Evolutionary conservation across 1,140 invertebrate species (phyloP), one percentile per base, ranked within the genome.

Genomic region (Apis cerana): DNA sequence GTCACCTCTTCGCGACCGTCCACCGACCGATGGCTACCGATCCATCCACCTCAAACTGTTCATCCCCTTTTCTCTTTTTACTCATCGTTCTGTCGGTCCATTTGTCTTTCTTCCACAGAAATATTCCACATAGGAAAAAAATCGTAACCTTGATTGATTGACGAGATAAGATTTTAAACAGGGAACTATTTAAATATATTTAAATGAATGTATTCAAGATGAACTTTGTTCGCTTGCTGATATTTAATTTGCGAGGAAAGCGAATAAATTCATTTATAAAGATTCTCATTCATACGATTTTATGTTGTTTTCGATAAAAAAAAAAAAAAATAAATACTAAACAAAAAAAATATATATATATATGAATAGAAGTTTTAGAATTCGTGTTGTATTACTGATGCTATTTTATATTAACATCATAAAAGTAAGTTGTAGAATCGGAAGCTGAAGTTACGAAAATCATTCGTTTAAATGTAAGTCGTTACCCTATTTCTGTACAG

Each of bases 1-100:
- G 75, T 7, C 33, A 7, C 79, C 74, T 76, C 76, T 67, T 68
- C 70, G 59, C 48, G 58, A 75, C 56, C 74, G 23, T 82, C 75
- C 84, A 83, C 68, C 85, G 68, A 59, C 71, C 83, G 79, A 64
- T 62, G 76, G 27, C 76, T 65, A 79, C 82, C 77, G 77, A 62
- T 71, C 50, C 67, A 61, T 59, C 54, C 11, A 12, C 50, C 43
- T 23, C 43, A 12, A 27, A 56, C 82, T 43, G 0, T 69, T n/a
- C 43, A 59, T 68, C 54, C 50, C 56, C 15, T 54, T 75, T 33
- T 15, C 27, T 15, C 17, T 71, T 48, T 48, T 70, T 71, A 33
- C 33, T 13, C 27, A 9, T 23, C 12, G 10, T 21, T 12, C 11
- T 19, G 1, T 23, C n/a, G 9, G 17, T 58, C 27, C 54, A 27